Evolutionary conservation across 1,140 invertebrate species (phyloP).

Genomic region (Neoseiulus cucumeris): DNA sequence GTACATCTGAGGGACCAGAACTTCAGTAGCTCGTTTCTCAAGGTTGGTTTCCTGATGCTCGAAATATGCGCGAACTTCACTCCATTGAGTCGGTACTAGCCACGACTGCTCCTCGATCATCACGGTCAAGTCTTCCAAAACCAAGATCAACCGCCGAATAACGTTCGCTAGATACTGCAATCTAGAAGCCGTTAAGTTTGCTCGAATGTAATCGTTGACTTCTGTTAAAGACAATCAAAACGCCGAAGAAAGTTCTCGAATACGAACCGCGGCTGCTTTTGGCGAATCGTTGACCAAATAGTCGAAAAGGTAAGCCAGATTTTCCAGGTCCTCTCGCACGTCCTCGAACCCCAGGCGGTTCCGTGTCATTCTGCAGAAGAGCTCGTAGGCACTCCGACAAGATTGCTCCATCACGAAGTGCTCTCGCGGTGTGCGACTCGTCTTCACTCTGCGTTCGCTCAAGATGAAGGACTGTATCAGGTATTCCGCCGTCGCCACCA

Average conservation of each 20-base stretch:
- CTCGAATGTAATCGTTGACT: too few relatives aligned
- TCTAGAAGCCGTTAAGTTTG: neutral
- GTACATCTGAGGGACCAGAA: neutral
- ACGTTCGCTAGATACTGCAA: slow-evolving; percentile 1
- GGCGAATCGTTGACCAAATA: neutral
- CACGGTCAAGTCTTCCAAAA: neutral
- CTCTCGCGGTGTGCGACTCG: neutral
- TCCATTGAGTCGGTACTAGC: neutral
- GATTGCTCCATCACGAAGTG: slow-evolving; percentile 3
- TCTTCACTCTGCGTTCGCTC: neutral
- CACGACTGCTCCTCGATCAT: neutral
- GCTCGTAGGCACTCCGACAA: neutral
- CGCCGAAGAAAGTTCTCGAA: too few relatives aligned
- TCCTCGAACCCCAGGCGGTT: neutral
- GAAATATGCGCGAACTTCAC: neutral
- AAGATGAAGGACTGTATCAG: neutral
- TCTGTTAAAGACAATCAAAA: too few relatives aligned
- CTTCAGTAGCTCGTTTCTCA: neutral
- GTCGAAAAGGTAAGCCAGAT: neutral
- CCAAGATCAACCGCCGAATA: neutral
- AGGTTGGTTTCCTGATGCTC: neutral
- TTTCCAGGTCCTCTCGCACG: neutral
- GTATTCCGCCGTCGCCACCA: neutral
- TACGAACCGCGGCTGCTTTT: neutral
- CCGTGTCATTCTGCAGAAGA: neutral